Base-by-base conservation (phyloP, 1,140 invertebrate genomes). In the Caenorhabditis latens region DNA sequence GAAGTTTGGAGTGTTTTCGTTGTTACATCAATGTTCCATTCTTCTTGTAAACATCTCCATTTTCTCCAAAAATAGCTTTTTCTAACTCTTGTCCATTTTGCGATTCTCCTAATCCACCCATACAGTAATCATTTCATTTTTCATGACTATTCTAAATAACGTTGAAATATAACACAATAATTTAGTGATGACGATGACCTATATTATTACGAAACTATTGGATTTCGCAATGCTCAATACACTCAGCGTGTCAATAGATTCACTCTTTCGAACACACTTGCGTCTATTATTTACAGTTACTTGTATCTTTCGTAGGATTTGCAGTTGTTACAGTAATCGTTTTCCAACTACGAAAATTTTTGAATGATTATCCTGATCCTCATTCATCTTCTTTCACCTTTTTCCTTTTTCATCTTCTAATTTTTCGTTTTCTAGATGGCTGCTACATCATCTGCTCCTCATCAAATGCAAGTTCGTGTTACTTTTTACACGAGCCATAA, bases 381-480 rank as follows among this genome's bases (percentile, higher is more conserved):
- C 40, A 46, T 19, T 71, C 65, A 46, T 13, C 19, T 19, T 8
- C 19, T 50, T 79, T 24, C 14, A 7, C 4, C 9, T 79, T 2
- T 53, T 16, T 53, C 11, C 50, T 53, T 1, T 53, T 53, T 53
- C 50, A 11, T 79, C n/a, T 7, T 24, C 24, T 50, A 11, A 46
- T 14, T 50, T 24, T 42, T 79, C 46, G 11, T 50, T 79, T 67
- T 24, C 71, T 32, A 79, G 71, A 79, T 79, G 71, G 46, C 46
- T 79, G 71, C 71, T 50, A n/a, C 67, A 79, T 79, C 71, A 32
- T 50, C 71, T 42, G 71, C 71, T 79, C 46, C 71, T 19, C 71
- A 79, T 42, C 71, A 79, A 79, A 48, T 79, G 46, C 71, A 79
- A 79, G 71, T 79, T 53, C 71, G 71, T 50, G 71, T 79, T 21